Evolutionary conservation across 1,140 invertebrate genomes (phyloP), one percentile per base, ranked within the genome.

Genomic region (Nylanderia fulva): DNA sequence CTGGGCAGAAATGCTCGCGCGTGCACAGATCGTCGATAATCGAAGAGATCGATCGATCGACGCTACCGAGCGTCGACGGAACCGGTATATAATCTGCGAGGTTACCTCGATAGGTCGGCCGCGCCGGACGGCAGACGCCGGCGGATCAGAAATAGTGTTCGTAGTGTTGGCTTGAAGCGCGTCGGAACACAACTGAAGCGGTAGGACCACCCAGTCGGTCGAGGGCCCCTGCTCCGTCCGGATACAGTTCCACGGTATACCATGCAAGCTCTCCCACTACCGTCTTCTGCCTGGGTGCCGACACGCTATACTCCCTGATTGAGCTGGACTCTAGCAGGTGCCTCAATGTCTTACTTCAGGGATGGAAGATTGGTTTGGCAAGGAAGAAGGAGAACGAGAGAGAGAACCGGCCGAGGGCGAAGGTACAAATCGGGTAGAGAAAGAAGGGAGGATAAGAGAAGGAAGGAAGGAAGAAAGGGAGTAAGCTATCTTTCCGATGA

Each of bases 141-240:
- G 56, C 33, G 54, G 86, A 85, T 90, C 86, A 63, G 86, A 90
- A 86, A 89, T 86, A 90, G 88, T 90, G 87, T 92, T 93, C 88
- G 91, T 90, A 93, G 93, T 95, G 93, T 93, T 94, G 92, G 93
- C 94, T 94, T 93, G 92, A 94, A 92, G 93, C 94, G 94, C 94
- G 94, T 94, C 94, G 92, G 92, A 93, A 93, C 92, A 94, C 93
- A 94, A 95, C 94, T 95, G 94, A 95, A 93, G 93, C 94, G 90
- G 94, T 94, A 94, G 94, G 94, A 95, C 94, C 94, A 95, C 94
- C 94, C 94, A 95, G 94, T 93, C 94, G 93, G 94, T 85, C 85
- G 88, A 91, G 92, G 92, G 93, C 92, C 93, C 93, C 86, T 85
- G 89, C 91, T 88, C 89, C 85, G 66, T 83, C 84, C 86, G 86